Percentiles rank a stretch among this genome's conserved stretches.
Conservation (phyloP, 2,113 vertebrate genomes). For the Potamarius usumacintae region DNA sequence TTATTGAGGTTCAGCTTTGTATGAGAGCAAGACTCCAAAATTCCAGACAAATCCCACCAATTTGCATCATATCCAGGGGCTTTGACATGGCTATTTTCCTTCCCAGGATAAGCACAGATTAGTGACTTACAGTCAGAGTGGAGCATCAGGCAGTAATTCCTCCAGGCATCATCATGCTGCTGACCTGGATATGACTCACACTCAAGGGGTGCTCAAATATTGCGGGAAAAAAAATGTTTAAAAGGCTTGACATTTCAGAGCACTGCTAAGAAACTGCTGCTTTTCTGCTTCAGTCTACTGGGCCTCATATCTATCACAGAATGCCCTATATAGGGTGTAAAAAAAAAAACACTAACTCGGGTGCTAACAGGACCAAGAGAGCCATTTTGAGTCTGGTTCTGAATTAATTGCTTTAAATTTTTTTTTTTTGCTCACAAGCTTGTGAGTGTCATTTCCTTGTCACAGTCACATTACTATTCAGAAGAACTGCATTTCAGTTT, state of each 20-base stretch:
- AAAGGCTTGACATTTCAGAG: not conserved
- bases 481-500: not conserved
- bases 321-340: not conserved
- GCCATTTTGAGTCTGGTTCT: not conserved
- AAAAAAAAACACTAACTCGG: not conserved
- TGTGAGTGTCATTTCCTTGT: not conserved
- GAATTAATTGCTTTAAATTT: not conserved
- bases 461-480: not conserved
- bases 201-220: not conserved
- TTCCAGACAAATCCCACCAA: slow-evolving; percentile 11
- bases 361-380: not conserved
- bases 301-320: not conserved
- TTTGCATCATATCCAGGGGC: not conserved
- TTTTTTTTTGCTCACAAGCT: not conserved
- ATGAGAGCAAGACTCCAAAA: not conserved
- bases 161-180: slow-evolving; percentile 8
- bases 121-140: not conserved
- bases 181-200: slow-evolving; percentile 38
- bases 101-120: not conserved
- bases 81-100: not conserved
- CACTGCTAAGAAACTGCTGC: not conserved
- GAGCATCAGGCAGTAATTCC: slow-evolving; percentile 27
- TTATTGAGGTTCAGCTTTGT: not conserved
- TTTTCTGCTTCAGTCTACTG: slow-evolving; percentile 10
- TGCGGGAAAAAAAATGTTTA: slow-evolving; percentile 1